Evolutionary conservation across 92 coral and sea anemone genomes (phyloP), one percentile per base, ranked within the genome.

Genomic region (Epizoanthus rinbou): DNA sequence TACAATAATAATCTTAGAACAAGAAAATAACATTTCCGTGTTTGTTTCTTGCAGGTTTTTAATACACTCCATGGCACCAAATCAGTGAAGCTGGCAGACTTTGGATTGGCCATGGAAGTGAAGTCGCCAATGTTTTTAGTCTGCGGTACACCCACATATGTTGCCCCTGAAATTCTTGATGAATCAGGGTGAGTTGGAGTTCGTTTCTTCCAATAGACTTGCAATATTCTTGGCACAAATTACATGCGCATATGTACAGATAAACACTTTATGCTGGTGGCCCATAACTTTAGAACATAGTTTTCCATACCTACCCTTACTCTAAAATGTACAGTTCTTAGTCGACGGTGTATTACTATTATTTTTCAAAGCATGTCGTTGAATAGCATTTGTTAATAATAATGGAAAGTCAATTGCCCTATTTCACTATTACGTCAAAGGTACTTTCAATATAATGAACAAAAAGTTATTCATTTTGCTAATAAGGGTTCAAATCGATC

Each of bases 101-200:
- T 93, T 91, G 98, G 98, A 64, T 85, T 93, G 65, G 98, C 98
- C 4, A 89, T 89, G 60, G 98, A 91, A 47, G 98, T 93, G 16
- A 76, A 91, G 53, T 87, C 86, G 16, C 98, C 95, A 9, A 88
- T 91, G 93, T 93, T 91, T 67, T 89, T 93, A 54, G 98, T 93
- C 16, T 93, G 98, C 79, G 98, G 98, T 8, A 93, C 98, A 19
- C 98, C 98, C 43, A 93, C 98, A 0, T 93, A 93, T 50, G 98
- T 93, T 11, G 98, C 98, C 52, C 98, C 98, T 4, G 98, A 93
- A 62, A 93, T 93, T 80, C 85, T 93, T 23, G 98, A 93, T 88
- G 98, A 93, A 67, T 81, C 95, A 37, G 95, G 95, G 95, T 92
- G 82, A 35, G 94, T 14, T n/a, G 24, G 52, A 10, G 2, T 59